Evolutionary conservation across 2,113 vertebrate genomes (phyloP).

Genomic region (Syrmaticus mikado): DNA sequence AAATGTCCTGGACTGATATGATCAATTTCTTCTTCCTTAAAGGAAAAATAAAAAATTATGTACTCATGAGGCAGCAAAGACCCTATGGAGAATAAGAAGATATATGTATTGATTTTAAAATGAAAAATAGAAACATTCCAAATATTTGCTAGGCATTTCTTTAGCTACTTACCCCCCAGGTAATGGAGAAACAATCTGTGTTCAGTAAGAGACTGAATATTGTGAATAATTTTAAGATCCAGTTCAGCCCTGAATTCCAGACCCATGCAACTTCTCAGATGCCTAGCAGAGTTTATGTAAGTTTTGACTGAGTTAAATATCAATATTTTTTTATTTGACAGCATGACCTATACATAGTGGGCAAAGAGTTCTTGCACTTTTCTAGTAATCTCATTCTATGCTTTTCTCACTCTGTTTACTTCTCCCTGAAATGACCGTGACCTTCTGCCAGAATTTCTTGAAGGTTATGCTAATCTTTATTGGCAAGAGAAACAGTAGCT

Average conservation of each 20-base stretch:
- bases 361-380: background rate
- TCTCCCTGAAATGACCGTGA: conserved; percentile 55
- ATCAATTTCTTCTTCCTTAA: conserved; percentile 26
- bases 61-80: conserved; percentile 17
- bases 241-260: background rate
- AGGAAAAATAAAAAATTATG: background rate
- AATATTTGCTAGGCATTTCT: conserved; percentile 17
- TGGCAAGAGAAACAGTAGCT: conserved; percentile 71
- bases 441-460: conserved; percentile 71
- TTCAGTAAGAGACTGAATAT: background rate
- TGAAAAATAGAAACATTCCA: background rate
- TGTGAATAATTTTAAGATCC: conserved; percentile 28
- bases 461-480: conserved; percentile 71
- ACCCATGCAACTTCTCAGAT: background rate
- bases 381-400: conserved; percentile 25
- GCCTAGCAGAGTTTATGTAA: conserved; percentile 16
- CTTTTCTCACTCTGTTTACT: conserved; percentile 59
- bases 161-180: background rate
- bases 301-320: conserved; percentile 28
- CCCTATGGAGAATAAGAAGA: background rate
- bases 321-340: conserved; percentile 12
- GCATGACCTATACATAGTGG: background rate
- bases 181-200: background rate
- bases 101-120: conserved; percentile 23
- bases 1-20: conserved; percentile 48